These are phyloP conservation scores for Leptinotarsa defecta DNA, from an alignment of 1,140 invertebrate genomes.

Conservation along the genomic window DNA sequence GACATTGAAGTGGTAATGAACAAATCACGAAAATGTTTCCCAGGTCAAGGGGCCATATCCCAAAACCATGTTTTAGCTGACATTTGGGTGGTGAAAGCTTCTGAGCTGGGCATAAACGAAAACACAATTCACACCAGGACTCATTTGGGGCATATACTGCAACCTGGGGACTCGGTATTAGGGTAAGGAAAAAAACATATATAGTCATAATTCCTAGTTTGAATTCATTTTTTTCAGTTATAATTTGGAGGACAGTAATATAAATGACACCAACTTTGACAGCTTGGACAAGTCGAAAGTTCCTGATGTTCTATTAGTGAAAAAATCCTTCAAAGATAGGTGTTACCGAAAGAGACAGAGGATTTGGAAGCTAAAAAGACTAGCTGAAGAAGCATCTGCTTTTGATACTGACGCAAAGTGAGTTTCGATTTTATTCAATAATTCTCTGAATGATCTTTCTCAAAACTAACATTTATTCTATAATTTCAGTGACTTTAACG, in stretches of 20 bases:
- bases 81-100: constrained; percentile 89
- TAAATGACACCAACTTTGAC: constrained; percentile 89
- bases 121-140: constrained; percentile 83
- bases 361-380: constrained; percentile 92
- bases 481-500: constrained; percentile 81
- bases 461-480: neutral
- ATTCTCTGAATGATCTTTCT: neutral
- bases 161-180: constrained; percentile 89
- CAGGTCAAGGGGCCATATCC: constrained; percentile 85
- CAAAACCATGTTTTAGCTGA: constrained; percentile 89
- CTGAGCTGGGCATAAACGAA: constrained; percentile 86
- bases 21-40: constrained; percentile 77
- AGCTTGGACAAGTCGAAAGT: constrained; percentile 73
- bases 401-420: constrained; percentile 73
- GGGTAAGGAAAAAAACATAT: constrained; percentile 65
- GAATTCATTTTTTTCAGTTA: constrained; percentile 66
- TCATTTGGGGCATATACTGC: constrained; percentile 92
- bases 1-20: constrained; percentile 85
- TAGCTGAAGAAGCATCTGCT: constrained; percentile 72
- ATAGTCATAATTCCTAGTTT: neutral
- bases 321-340: constrained; percentile 86
- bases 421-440: constrained; percentile 44
- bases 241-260: constrained; percentile 85
- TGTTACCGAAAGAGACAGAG: constrained; percentile 71
- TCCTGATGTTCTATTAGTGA: constrained; percentile 92